These are phyloP conservation scores for Myotis davidii DNA, from an alignment of 2,113 vertebrate genomes.

Conservation along the genomic window DNA sequence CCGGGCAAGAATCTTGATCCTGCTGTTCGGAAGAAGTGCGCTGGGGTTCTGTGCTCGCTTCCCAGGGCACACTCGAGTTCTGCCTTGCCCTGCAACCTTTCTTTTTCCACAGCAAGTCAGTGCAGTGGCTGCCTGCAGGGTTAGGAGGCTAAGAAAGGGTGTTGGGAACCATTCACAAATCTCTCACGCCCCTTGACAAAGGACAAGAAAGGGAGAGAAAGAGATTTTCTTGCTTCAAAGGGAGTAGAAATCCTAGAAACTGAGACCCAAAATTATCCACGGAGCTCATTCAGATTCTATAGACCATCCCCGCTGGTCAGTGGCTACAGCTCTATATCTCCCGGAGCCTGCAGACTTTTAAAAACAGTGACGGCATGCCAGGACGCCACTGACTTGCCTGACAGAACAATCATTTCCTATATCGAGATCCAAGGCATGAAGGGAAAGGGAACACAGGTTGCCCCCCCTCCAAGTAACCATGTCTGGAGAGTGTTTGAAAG, in stretches of 20 bases:
- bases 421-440: conserved; percentile 7
- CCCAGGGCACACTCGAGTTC: not conserved
- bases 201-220: not conserved
- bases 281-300: conserved; percentile 31
- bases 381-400: not conserved
- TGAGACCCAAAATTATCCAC: conserved; percentile 9
- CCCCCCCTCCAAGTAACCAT: not conserved
- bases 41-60: not conserved
- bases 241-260: conserved; percentile 44
- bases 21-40: not conserved
- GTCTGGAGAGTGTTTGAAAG: not conserved
- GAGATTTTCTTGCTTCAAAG: conserved; percentile 45
- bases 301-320: conserved; percentile 1
- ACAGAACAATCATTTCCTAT: conserved; percentile 29
- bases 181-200: not conserved
- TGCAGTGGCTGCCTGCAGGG: not conserved
- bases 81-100: not conserved
- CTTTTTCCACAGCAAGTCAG: not conserved
- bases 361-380: conserved; percentile 15
- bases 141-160: not conserved
- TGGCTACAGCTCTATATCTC: not conserved
- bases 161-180: not conserved
- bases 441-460: not conserved
- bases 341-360: not conserved
- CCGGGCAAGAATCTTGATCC: not conserved